A percentile compares a stretch with the other conserved stretches of the same genome.
These are phyloP conservation scores for Cliona cf. orientalis DNA, from an alignment of 37 sponge, comb jelly and placozoan species.

Conservation along the genomic window DNA sequence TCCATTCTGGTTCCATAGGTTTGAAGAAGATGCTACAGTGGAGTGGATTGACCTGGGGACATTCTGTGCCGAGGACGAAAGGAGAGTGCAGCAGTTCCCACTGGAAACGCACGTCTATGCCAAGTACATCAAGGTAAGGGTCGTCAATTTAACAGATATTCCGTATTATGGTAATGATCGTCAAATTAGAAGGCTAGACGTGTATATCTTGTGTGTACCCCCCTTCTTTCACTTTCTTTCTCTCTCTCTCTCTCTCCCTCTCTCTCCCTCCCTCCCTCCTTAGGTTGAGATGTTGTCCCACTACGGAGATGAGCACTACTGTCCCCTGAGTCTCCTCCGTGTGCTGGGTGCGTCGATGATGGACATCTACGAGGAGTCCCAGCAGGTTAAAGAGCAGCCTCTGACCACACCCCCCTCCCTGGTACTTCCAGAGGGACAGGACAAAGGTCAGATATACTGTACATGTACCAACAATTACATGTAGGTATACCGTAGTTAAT, in stretches of 20 bases:
- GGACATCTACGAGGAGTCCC: slow-evolving; percentile 54
- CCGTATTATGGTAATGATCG: too few relatives aligned
- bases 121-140: slow-evolving; percentile 73
- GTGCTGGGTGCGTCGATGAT: slow-evolving; percentile 91
- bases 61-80: slow-evolving; percentile 65
- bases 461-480: too few relatives aligned
- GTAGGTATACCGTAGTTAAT: too few relatives aligned
- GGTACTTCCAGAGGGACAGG: slow-evolving; percentile 22
- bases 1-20: background rate
- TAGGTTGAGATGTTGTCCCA: slow-evolving; percentile 83
- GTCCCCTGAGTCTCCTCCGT: slow-evolving; percentile 85
- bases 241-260: background rate
- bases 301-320: slow-evolving; percentile 89
- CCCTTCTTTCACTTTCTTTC: background rate
- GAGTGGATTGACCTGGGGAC: slow-evolving; percentile 56
- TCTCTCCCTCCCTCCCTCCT: background rate
- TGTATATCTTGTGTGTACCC: background rate
- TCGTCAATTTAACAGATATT: too few relatives aligned
- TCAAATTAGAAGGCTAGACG: too few relatives aligned
- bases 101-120: slow-evolving; percentile 63
- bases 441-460: too few relatives aligned
- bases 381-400: background rate
- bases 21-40: background rate
- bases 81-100: slow-evolving; percentile 73
- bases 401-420: background rate